Evolutionary conservation across 2,113 vertebrate genomes (phyloP), one percentile per base, ranked within the genome.

Genomic region (Petroica traversi): DNA sequence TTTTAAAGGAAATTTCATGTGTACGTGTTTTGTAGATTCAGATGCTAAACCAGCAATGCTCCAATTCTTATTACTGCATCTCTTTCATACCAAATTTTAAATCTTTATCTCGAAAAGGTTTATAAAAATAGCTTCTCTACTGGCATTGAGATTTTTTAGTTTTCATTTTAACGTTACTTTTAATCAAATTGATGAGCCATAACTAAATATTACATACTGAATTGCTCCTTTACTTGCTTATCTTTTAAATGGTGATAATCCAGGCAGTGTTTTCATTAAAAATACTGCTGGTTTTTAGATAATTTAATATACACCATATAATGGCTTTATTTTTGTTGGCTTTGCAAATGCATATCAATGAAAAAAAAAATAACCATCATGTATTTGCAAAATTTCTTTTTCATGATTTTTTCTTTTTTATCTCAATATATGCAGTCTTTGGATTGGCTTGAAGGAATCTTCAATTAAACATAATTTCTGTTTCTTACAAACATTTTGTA

Each of bases 181-280:
- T 86, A 92, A 95, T 76, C 72, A 85, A 75, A 81, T 41, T 85
- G 55, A 93, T 81, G 92, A 89, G 40, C 36, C 72, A 34, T 92
- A 76, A 63, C 88, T 95, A 69, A 67, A 63, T 69, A 34, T 68
- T 94, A 29, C n/a, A 38, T 69, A 68, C 33, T 41, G 38, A 11
- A 45, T 58, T 92, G 15, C 36, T 67, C 34, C 17, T 20, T 59
- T 89, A 41, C 54, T 81, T 83, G 33, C 24, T 92, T 77, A 22
- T 88, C 88, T 89, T 88, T 71, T 49, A 55, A 87, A 68, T 68
- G 34, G 24, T 63, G 38, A 17, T 61, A 62, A 88, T 31, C 33
- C 33, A 66, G 12, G 18, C 43, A 62, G 4, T 86, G 71, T 41
- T 75, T 73, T 80, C 36, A 88, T 95, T 80, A 34, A 74, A 82